Evolutionary conservation across 2,113 vertebrate species (phyloP).

Genomic region (Antidorcas marsupialis): DNA sequence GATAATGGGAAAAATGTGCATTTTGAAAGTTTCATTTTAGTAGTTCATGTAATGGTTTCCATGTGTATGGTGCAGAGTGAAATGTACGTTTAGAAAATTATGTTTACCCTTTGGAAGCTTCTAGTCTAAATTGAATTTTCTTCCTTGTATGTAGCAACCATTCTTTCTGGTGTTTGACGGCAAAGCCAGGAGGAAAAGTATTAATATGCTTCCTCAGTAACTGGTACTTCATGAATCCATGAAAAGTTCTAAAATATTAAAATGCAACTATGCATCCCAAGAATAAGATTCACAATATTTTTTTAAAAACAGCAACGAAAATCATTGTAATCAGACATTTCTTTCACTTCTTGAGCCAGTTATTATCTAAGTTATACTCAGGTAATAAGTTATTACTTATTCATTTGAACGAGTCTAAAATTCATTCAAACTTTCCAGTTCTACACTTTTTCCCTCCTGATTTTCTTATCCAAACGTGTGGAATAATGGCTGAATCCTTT

Average conservation of each 20-base stretch:
- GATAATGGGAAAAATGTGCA: not conserved
- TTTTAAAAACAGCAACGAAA: not conserved
- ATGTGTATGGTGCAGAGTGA: not conserved
- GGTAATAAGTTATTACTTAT: not conserved
- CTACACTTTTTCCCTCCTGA: not conserved
- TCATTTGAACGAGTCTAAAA: not conserved
- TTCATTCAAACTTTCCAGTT: not conserved
- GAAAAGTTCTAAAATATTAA: constrained; percentile 19
- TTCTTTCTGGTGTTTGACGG: not conserved
- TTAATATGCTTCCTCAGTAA: not conserved
- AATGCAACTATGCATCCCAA: not conserved
- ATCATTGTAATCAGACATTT: not conserved
- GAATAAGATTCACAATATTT: not conserved
- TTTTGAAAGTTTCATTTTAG: constrained; percentile 12
- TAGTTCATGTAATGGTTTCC: not conserved
- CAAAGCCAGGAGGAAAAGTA: not conserved
- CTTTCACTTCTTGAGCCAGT: not conserved
- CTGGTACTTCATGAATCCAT: not conserved
- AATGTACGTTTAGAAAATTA: not conserved
- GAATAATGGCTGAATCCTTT: not conserved
- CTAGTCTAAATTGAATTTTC: not conserved
- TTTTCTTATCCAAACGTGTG: constrained; percentile 13
- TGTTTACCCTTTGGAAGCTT: not conserved
- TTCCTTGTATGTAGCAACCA: not conserved
- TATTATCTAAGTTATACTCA: not conserved